A percentile compares a stretch with the other conserved stretches of the same genome.
These are phyloP conservation scores for Leptogaster cylindrica DNA, from an alignment of 2,888 invertebrate genomes.

Conservation along the genomic window DNA sequence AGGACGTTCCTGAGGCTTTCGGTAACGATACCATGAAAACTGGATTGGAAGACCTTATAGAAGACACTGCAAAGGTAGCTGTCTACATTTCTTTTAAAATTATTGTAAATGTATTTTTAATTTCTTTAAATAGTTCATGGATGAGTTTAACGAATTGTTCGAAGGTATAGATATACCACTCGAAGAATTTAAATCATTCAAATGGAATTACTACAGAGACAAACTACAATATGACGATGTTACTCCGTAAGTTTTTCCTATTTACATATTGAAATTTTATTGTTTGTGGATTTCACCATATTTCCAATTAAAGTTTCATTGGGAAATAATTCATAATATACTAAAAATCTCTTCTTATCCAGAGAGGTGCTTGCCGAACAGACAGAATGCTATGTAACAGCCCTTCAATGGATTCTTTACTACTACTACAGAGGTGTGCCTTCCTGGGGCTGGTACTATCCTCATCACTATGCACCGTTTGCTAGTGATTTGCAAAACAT, in stretches of 20 bases:
- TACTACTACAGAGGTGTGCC: constrained; percentile 97
- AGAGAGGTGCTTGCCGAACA: constrained; percentile 81
- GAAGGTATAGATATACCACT: no score
- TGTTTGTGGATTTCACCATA: not conserved
- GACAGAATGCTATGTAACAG: constrained; percentile 87
- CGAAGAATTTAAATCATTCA: constrained; percentile 83
- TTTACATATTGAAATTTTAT: not conserved
- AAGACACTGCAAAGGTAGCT: not conserved
- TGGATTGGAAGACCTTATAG: no score
- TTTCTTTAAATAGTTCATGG: no score
- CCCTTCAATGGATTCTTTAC: constrained; percentile 94
- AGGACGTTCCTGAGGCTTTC: not conserved
- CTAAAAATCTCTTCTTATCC: constrained; percentile 51
- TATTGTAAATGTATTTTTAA: no score
- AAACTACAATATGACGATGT: constrained; percentile 84
- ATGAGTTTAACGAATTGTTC: no score
- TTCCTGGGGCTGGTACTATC: constrained; percentile 99
- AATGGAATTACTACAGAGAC: constrained; percentile 89
- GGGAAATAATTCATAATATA: not conserved
- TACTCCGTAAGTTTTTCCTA: constrained; percentile 69
- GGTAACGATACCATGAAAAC: no score
- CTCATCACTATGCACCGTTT: constrained; percentile 96
- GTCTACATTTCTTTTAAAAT: constrained; percentile 51
- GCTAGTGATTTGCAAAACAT: constrained; percentile 92
- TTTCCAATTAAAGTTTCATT: not conserved